Conservation (phyloP, 1,140 invertebrate genomes). For the Popillia japonica region DNA sequence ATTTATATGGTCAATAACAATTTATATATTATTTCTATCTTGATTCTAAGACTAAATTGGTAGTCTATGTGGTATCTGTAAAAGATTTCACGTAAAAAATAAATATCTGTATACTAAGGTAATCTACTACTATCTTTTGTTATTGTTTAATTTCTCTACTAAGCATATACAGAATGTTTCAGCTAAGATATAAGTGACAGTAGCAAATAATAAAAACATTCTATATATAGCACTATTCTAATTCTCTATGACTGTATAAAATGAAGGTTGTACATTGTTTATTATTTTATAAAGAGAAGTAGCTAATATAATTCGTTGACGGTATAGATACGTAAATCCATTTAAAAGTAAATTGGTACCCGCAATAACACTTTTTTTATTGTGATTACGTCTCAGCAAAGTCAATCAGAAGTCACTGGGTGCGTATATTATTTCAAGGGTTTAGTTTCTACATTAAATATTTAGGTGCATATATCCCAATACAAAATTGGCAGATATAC, state of each 20-base stretch:
- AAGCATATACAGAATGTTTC: conserved; percentile 27
- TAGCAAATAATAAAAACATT: conserved; percentile 22
- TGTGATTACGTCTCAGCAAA: too few relatives aligned
- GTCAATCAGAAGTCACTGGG: too few relatives aligned
- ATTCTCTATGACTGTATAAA: conserved; percentile 9
- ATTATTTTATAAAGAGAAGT: background rate
- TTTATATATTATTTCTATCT: background rate
- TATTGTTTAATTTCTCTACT: background rate
- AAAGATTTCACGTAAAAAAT: conserved; percentile 8
- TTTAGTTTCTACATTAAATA: too few relatives aligned
- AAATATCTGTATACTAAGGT: conserved; percentile 22
- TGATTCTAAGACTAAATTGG: background rate
- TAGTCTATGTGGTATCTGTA: conserved; percentile 19
- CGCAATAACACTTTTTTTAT: too few relatives aligned
- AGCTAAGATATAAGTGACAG: background rate
- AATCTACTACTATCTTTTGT: conserved; percentile 17
- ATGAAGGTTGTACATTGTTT: conserved; percentile 6
- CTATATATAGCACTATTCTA: conserved; percentile 31
- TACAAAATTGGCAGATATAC: too few relatives aligned
- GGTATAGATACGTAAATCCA: too few relatives aligned
- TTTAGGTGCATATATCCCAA: too few relatives aligned
- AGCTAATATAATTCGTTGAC: background rate
- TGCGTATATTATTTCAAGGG: too few relatives aligned
- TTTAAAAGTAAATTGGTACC: too few relatives aligned
- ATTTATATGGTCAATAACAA: background rate